Conservation (phyloP, 2,888 invertebrate genomes). For the Stenotaenia linearis region DNA sequence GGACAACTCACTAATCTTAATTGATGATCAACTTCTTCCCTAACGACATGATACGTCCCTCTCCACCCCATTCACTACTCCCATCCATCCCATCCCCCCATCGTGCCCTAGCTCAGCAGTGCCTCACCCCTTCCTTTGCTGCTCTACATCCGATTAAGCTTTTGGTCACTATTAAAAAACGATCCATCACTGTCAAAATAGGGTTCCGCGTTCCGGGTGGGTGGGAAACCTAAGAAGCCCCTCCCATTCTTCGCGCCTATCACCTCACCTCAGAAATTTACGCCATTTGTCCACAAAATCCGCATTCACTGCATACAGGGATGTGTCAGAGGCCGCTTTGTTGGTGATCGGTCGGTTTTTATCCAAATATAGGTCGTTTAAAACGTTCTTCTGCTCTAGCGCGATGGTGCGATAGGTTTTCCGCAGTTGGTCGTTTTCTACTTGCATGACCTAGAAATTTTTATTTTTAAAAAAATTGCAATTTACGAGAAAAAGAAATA, state of each 20-base stretch:
- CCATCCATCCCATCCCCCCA: not conserved
- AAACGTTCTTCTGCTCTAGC: constrained; percentile 45
- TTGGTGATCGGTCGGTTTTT: constrained; percentile 44
- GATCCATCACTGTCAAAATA: constrained; percentile 36
- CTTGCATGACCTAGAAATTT: constrained; percentile 21
- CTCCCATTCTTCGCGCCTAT: constrained; percentile 1
- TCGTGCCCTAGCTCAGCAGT: not conserved
- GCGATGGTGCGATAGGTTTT: constrained; percentile 39
- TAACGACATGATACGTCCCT: constrained; percentile 18
- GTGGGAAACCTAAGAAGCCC: constrained; percentile 1
- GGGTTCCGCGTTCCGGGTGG: constrained; percentile 10
- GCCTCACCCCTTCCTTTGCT: not conserved
- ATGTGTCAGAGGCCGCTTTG: constrained; percentile 35
- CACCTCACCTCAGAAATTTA: constrained; percentile 48
- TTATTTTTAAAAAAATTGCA: not conserved
- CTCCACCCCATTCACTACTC: not conserved
- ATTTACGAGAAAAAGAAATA: not conserved
- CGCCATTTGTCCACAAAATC: constrained; percentile 50
- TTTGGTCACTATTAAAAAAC: constrained; percentile 36
- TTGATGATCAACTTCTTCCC: constrained; percentile 26
- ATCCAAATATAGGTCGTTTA: constrained; percentile 46
- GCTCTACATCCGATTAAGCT: constrained; percentile 27
- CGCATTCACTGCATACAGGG: constrained; percentile 42
- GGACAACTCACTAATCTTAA: constrained; percentile 26
- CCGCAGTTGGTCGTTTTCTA: not conserved